These are phyloP conservation scores for Crocallis elinguaria DNA, from an alignment of 2,888 invertebrate species.

Conservation along the genomic window DNA sequence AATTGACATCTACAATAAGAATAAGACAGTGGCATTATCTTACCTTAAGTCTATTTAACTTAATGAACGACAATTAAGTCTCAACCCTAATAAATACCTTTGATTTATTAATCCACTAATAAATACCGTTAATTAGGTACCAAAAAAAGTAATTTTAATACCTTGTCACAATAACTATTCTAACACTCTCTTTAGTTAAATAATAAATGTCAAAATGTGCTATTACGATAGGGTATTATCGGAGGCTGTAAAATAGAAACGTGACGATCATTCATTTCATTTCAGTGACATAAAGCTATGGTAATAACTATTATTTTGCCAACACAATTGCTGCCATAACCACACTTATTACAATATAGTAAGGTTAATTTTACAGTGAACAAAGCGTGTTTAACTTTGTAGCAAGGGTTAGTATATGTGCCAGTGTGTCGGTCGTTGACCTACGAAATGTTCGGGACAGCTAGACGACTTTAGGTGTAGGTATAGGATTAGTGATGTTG, in stretches of 20 bases:
- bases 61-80: constrained; percentile 6
- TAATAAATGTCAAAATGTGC: constrained; percentile 8
- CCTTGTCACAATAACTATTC: not conserved
- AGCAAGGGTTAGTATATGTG: constrained; percentile 58
- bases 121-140: not conserved
- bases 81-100: constrained; percentile 15
- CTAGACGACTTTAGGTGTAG: constrained; percentile 64
- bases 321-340: not conserved
- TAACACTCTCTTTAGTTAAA: not conserved
- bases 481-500: constrained; percentile 33
- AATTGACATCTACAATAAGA: not conserved
- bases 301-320: constrained; percentile 24
- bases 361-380: constrained; percentile 39
- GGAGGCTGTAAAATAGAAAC: constrained; percentile 33
- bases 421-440: constrained; percentile 78
- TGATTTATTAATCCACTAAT: constrained; percentile 14
- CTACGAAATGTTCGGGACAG: constrained; percentile 64
- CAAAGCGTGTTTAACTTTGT: constrained; percentile 27
- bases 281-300: constrained; percentile 32
- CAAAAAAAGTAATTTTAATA: not conserved
- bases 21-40: not conserved
- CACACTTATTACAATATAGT: not conserved
- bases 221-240: constrained; percentile 27
- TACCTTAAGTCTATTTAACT: not conserved
- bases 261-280: constrained; percentile 33